Evolutionary conservation across 1,140 invertebrate species (phyloP).

Genomic region (Lordiphosa stackelbergi): DNA sequence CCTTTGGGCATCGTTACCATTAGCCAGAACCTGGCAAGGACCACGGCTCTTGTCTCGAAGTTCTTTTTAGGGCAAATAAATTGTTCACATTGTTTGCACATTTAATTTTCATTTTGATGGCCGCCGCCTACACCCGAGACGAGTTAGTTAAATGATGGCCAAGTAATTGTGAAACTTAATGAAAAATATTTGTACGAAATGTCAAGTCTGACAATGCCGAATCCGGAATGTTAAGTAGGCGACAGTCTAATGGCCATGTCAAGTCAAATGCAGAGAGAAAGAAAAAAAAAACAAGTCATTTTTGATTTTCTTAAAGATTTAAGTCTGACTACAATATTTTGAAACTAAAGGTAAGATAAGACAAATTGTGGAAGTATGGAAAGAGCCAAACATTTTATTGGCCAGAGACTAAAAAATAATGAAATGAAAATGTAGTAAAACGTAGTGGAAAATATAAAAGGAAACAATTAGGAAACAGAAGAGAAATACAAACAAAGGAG

Average conservation of each 20-base stretch:
- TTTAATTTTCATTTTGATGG: slow-evolving; percentile 51
- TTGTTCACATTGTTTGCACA: slow-evolving; percentile 42
- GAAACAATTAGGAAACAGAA: too few relatives aligned
- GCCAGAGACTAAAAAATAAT: too few relatives aligned
- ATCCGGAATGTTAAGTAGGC: slow-evolving; percentile 29
- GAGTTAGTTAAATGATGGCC: slow-evolving; percentile 21
- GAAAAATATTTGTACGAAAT: slow-evolving; percentile 42
- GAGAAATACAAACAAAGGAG: too few relatives aligned
- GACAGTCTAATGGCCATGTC: slow-evolving; percentile 26
- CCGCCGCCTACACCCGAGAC: neutral
- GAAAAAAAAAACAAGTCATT: neutral
- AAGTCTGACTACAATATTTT: too few relatives aligned
- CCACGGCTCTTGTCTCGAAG: slow-evolving; percentile 7
- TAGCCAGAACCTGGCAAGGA: slow-evolving; percentile 12
- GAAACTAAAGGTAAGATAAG: too few relatives aligned
- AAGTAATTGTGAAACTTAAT: slow-evolving; percentile 53
- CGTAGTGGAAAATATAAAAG: too few relatives aligned
- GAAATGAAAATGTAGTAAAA: too few relatives aligned
- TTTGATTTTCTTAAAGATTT: slow-evolving; percentile 11
- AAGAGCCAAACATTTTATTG: too few relatives aligned
- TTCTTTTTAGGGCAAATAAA: slow-evolving; percentile 21
- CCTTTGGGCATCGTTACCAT: slow-evolving; percentile 62
- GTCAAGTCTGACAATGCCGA: slow-evolving; percentile 5
- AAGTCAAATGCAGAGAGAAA: slow-evolving; percentile 13
- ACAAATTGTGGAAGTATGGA: too few relatives aligned